Conservation (phyloP, 2,888 invertebrate species). For the Tolmerus cingulatus region DNA sequence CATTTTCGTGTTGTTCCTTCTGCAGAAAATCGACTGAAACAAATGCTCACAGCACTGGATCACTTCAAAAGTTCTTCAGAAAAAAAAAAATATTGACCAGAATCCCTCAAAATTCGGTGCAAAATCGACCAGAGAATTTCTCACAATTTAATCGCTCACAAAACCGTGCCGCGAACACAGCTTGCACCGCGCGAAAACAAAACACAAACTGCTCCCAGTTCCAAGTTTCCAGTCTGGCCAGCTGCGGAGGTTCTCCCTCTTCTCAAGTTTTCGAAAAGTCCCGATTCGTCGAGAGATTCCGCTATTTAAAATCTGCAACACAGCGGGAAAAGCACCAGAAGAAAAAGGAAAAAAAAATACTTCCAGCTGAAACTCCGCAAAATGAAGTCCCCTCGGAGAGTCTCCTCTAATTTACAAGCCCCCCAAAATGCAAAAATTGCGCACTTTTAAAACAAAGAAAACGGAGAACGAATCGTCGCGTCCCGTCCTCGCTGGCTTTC, state of each 20-base stretch:
- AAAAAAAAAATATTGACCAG: neutral
- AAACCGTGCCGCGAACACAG: neutral
- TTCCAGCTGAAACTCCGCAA: neutral
- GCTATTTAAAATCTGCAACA: neutral
- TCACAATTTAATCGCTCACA: constrained; percentile 1
- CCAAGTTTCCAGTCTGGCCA: neutral
- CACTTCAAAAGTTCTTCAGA: neutral
- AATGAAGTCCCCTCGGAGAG: neutral
- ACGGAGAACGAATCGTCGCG: neutral
- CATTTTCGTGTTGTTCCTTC: constrained; percentile 53
- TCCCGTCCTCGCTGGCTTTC: neutral
- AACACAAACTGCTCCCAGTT: neutral
- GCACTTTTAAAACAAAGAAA: constrained; percentile 9
- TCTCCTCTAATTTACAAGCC: neutral
- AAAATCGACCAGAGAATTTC: neutral
- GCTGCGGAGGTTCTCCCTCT: neutral
- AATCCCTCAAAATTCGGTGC: neutral
- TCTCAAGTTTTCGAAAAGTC: neutral
- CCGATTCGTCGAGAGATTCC: neutral
- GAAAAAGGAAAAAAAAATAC: neutral
- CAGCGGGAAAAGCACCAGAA: neutral
- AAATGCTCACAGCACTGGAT: neutral
- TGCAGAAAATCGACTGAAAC: neutral
- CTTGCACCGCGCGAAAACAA: neutral
- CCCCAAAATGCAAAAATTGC: neutral